Percentiles rank a stretch among this genome's conserved stretches.
Evolutionary conservation across 2,888 invertebrate species (phyloP).

Genomic region (Eumacrocentrus americanus): DNA sequence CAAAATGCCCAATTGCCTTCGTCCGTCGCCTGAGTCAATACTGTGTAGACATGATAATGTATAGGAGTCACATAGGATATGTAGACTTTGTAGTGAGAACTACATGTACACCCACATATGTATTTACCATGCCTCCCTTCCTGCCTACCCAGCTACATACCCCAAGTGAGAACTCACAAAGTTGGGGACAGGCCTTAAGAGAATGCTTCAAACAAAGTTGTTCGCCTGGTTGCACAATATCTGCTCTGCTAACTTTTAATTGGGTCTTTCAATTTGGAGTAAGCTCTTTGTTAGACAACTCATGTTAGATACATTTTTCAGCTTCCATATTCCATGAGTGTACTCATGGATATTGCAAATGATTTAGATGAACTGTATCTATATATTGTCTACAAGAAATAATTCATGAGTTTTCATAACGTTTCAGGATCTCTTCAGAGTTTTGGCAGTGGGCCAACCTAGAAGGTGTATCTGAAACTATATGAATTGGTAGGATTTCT

Average conservation of each 20-base stretch:
- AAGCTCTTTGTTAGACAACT: not conserved
- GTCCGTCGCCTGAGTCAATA: constrained; percentile 23
- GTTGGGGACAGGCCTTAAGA: not conserved
- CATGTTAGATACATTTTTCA: not conserved
- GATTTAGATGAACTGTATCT: constrained; percentile 23
- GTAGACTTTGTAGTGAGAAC: not conserved
- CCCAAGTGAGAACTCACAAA: constrained; percentile 3
- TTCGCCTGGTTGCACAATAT: constrained; percentile 4
- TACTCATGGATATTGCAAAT: constrained; percentile 11
- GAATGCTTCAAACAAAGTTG: constrained; percentile 1
- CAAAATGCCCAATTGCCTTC: constrained; percentile 46
- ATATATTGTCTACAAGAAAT: constrained; percentile 7
- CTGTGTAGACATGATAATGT: not conserved
- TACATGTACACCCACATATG: no score
- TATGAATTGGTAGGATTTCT: constrained; percentile 14
- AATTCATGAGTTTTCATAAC: constrained; percentile 21
- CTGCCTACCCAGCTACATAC: no score
- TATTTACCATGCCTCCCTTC: no score
- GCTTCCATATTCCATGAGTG: not conserved
- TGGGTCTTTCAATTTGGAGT: constrained; percentile 46
- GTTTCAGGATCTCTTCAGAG: constrained; percentile 1
- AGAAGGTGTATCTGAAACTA: constrained; percentile 1
- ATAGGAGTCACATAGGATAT: not conserved
- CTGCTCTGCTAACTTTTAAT: constrained; percentile 48
- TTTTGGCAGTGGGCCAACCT: constrained; percentile 18